These are phyloP conservation scores for Maconellicoccus hirsutus DNA, from an alignment of 1,140 invertebrate species.

Conservation along the genomic window DNA sequence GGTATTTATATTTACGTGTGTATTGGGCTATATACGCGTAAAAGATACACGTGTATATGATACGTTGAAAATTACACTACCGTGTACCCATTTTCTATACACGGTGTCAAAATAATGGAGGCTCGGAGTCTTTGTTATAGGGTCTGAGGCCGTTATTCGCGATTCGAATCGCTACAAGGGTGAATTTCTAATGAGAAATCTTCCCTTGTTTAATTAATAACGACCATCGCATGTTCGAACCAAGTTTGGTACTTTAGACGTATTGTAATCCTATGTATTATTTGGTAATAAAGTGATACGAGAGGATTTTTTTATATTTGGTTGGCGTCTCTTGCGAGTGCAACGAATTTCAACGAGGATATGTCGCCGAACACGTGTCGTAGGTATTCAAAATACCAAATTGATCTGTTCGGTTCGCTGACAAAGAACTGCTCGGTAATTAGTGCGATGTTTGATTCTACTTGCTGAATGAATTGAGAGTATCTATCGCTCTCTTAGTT, in stretches of 20 bases:
- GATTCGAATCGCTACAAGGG: neutral
- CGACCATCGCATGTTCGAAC: slow-evolving; percentile 1
- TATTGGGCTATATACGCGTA: no score
- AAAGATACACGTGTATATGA: no score
- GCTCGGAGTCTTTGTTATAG: neutral
- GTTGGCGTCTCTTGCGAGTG: neutral
- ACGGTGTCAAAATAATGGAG: neutral
- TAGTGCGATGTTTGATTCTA: no score
- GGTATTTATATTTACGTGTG: no score
- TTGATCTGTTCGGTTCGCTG: neutral
- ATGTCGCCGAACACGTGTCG: no score
- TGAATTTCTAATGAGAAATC: slow-evolving; percentile 9
- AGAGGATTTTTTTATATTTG: neutral
- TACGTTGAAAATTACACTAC: no score
- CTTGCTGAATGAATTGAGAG: no score
- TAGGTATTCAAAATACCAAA: no score
- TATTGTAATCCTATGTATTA: neutral
- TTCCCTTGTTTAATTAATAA: slow-evolving; percentile 9
- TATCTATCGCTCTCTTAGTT: no score
- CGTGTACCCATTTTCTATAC: neutral
- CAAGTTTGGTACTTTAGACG: neutral
- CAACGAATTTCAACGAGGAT: neutral
- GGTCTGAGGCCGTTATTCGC: neutral
- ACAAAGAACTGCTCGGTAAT: no score
- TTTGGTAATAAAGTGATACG: slow-evolving; percentile 9